Base-by-base conservation (phyloP, 2,113 vertebrate genomes). In the Chrysemys picta region DNA sequence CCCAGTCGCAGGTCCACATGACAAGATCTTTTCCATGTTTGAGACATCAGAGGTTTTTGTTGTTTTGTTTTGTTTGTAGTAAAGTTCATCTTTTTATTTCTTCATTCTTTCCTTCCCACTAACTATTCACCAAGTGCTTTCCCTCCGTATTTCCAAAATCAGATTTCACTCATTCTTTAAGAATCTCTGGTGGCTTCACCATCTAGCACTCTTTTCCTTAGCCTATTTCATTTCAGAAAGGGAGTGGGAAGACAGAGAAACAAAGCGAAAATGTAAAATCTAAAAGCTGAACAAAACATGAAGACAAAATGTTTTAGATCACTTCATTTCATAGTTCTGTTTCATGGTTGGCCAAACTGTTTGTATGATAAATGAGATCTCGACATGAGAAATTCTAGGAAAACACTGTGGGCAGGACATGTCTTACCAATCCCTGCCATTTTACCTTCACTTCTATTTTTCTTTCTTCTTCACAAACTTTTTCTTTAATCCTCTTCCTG, bases 371-470 rank as follows among this genome's bases (percentile, higher is more conserved):
- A 85, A 85, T 25, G 57, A 57, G 87, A 93, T 75, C 6, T 6
- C 21, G 54, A 56, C 21, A 42, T 14, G 35, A 84, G 11, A 84
- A 89, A 87, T 80, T 14, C 10, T 45, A 95, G 84, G 59, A 91
- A 90, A 82, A 0, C 1, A 4, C 19, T 25, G 4, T n/a, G 0
- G 0, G 11, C 6, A 89, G 25, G 89, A 6, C 1, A 0, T 42
- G 62, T 42, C 16, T 89, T 56, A 62, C 45, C 52, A 21, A 65
- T 87, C 65, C 29, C 42, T 65, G 65, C 9, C 45, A 21, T 90
- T 59, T 49, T 80, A 84, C 27, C 31, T 35, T 35, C 50, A 59
- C 5, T 45, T 82, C 57, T 2, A 11, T 79, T 1, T 50, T 62
- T 49, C 3, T 69, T 10, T 56, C 25, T 54, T 21, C 24, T 10